phyloP scores from a whole-genome alignment of 2,797 vertebrate genomes.

The Syndactyla subalaris region DNA sequence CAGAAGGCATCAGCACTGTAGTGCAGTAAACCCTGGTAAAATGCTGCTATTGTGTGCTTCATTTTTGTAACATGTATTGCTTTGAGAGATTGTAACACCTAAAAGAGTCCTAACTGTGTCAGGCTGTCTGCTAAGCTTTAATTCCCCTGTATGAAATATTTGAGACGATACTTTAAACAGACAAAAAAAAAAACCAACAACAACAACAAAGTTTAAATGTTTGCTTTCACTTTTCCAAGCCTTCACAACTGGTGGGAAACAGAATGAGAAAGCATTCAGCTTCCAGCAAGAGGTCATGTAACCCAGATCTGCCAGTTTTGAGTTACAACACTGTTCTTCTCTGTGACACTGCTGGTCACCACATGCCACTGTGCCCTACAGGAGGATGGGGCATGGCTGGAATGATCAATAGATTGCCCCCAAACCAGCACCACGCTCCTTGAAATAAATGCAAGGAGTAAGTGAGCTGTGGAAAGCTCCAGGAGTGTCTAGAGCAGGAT shows the following conservation, averaged over 20 bases:
- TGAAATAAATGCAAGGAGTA: background rate
- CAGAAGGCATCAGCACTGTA: background rate
- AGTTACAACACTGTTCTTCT: background rate
- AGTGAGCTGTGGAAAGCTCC: background rate
- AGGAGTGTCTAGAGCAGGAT: too few species aligned
- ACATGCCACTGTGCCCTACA: accelerated
- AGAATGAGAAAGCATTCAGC: background rate
- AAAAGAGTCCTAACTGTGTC: background rate
- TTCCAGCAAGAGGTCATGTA: background rate
- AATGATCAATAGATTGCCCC: accelerated
- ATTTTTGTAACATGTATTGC: background rate
- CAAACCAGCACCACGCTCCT: background rate
- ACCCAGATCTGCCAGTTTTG: background rate
- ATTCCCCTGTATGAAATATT: background rate
- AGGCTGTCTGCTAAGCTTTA: background rate
- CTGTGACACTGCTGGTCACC: background rate
- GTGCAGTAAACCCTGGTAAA: background rate
- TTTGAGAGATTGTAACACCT: background rate
- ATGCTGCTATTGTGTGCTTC: background rate
- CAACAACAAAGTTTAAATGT: background rate
- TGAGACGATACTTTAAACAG: background rate
- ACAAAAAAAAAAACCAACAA: background rate
- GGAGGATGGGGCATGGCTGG: accelerated
- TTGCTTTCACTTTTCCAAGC: background rate
- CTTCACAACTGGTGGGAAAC: background rate